phyloP scores from a whole-genome alignment of 1,140 invertebrate genomes.

The Hycleus phaleratus region DNA sequence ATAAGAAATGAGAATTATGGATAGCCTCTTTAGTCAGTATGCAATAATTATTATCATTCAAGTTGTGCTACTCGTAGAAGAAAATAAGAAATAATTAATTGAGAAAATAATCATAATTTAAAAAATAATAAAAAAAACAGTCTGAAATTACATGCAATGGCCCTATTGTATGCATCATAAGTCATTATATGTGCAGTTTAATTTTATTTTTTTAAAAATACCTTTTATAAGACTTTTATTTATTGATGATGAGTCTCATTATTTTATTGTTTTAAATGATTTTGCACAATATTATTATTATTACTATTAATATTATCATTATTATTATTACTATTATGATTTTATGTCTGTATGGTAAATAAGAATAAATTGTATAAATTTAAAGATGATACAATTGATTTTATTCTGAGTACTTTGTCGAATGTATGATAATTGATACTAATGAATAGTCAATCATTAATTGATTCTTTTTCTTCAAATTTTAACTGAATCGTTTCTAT shows the following conservation, averaged over 20 bases:
- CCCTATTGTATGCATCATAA: conserved; percentile 29
- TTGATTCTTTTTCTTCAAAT: too few relatives aligned
- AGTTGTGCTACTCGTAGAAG: conserved; percentile 38
- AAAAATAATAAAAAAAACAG: conserved; percentile 13
- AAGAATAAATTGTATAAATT: conserved; percentile 34
- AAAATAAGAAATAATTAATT: too few relatives aligned
- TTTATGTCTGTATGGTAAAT: conserved; percentile 40
- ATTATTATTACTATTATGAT: conserved; percentile 31
- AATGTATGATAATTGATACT: too few relatives aligned
- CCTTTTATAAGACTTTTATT: conserved; percentile 14
- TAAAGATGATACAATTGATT: conserved; percentile 7
- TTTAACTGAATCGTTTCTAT: too few relatives aligned
- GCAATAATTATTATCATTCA: conserved; percentile 37
- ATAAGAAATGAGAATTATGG: conserved; percentile 9
- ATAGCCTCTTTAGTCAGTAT: conserved; percentile 39
- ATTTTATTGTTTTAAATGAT: conserved; percentile 24
- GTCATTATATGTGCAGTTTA: conserved; percentile 32
- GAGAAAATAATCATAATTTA: too few relatives aligned
- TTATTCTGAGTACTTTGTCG: too few relatives aligned
- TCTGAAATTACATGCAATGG: conserved; percentile 31
- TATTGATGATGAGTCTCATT: conserved; percentile 6
- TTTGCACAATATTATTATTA: conserved; percentile 33
- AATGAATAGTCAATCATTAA: too few relatives aligned
- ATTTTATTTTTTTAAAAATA: conserved; percentile 17
- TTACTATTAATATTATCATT: too few relatives aligned